A percentile compares a stretch with the other conserved stretches of the same genome.
These are phyloP conservation scores for Homarus americanus DNA, from an alignment of 1,140 invertebrate species.

Conservation along the genomic window DNA sequence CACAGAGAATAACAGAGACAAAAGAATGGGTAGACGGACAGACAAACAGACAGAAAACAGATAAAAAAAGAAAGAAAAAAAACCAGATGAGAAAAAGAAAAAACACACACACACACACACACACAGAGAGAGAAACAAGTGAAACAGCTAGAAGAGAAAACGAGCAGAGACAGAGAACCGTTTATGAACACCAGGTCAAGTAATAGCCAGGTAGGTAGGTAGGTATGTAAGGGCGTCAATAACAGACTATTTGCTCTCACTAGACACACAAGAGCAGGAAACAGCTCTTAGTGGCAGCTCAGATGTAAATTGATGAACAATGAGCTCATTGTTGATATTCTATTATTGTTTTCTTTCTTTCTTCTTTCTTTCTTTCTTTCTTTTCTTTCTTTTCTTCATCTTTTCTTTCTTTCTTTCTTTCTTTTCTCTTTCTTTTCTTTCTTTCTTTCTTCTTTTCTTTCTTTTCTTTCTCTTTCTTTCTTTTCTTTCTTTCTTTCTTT, in stretches of 20 bases:
- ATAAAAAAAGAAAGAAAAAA: no score
- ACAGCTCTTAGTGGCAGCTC: neutral
- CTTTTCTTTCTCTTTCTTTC: neutral
- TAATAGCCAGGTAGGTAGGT: neutral
- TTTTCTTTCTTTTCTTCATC: no score
- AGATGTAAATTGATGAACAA: neutral
- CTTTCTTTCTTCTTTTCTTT: neutral
- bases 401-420: neutral
- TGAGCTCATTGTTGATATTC: conserved; percentile 5
- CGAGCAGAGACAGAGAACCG: neutral
- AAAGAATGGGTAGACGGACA: no score
- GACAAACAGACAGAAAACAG: no score
- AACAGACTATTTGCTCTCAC: neutral
- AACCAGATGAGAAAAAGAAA: no score
- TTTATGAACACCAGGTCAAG: neutral
- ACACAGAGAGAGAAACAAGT: no score
- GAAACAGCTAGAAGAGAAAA: neutral
- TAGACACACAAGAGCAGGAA: neutral
- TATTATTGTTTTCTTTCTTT: neutral
- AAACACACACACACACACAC: no score
- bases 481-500: no score
- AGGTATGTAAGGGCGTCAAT: neutral
- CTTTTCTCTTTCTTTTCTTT: neutral
- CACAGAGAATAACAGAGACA: no score
- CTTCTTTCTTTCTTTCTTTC: no score